Evolutionary conservation across 1,140 invertebrate species (phyloP).

Genomic region (Trichonephila clavipes): DNA sequence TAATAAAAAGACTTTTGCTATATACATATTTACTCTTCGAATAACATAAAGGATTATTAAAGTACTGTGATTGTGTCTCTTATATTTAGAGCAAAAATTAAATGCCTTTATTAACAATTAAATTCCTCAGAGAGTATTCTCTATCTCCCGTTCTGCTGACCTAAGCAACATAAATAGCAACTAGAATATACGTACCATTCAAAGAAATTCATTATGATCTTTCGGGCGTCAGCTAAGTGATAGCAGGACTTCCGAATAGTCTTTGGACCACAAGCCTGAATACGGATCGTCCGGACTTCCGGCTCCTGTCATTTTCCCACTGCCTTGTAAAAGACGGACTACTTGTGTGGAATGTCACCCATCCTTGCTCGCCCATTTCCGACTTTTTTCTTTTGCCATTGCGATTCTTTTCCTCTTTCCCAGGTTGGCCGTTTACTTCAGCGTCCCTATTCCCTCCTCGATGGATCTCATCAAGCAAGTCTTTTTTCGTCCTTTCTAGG

Average conservation of each 20-base stretch:
- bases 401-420: slow-evolving; percentile 30
- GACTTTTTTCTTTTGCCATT: slow-evolving; percentile 20
- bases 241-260: slow-evolving; percentile 11
- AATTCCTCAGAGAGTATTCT: background rate
- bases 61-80: too few species aligned
- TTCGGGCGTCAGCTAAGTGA: slow-evolving; percentile 12
- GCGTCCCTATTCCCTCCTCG: background rate
- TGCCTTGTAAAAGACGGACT: slow-evolving; percentile 1
- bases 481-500: background rate
- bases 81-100: background rate
- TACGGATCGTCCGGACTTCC: slow-evolving; percentile 28
- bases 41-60: too few species aligned
- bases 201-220: slow-evolving; percentile 34
- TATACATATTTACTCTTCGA: too few species aligned
- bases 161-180: background rate
- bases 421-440: slow-evolving; percentile 38
- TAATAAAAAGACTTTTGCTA: too few species aligned
- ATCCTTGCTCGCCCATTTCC: slow-evolving; percentile 37
- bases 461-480: slow-evolving; percentile 12
- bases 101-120: background rate
- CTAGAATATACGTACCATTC: background rate
- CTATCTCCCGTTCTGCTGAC: background rate
- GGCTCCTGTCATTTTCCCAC: slow-evolving; percentile 38
- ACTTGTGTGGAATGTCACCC: background rate
- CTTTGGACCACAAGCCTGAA: background rate